These are phyloP conservation scores for Lagenorhynchus albirostris DNA, from an alignment of 2,113 vertebrate species.

Conservation along the genomic window DNA sequence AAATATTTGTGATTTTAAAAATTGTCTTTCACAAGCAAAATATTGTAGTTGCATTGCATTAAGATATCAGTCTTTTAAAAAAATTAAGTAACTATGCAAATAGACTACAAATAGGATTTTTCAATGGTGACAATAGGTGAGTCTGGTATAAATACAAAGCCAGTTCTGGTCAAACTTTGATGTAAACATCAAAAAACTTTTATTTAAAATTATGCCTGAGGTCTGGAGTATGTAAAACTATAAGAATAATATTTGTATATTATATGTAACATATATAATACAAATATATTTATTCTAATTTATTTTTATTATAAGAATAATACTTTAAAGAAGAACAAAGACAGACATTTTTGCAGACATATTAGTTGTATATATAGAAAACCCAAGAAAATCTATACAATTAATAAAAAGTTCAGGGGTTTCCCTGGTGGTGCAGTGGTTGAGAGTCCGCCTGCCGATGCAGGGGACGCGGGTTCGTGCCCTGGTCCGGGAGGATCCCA, in stretches of 20 bases:
- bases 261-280: not conserved
- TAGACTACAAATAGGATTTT: not conserved
- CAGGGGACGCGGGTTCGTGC: no score
- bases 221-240: not conserved
- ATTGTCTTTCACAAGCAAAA: constrained; percentile 82
- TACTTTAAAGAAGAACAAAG: not conserved
- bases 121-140: not conserved
- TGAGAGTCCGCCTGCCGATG: no score
- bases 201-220: not conserved
- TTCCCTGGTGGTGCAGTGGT: no score
- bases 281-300: not conserved
- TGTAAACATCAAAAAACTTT: not conserved
- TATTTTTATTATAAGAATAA: not conserved
- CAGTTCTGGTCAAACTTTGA: not conserved
- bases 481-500: no score
- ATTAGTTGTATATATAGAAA: not conserved
- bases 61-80: constrained; percentile 50
- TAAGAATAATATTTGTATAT: not conserved
- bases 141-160: not conserved
- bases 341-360: not conserved
- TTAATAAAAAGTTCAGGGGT: not conserved
- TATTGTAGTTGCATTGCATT: constrained; percentile 76
- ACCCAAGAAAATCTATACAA: not conserved
- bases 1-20: constrained; percentile 79
- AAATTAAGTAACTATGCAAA: not conserved